Evolutionary conservation across 1,140 invertebrate species (phyloP), one percentile per base, ranked within the genome.

Genomic region (Magallana gigas): DNA sequence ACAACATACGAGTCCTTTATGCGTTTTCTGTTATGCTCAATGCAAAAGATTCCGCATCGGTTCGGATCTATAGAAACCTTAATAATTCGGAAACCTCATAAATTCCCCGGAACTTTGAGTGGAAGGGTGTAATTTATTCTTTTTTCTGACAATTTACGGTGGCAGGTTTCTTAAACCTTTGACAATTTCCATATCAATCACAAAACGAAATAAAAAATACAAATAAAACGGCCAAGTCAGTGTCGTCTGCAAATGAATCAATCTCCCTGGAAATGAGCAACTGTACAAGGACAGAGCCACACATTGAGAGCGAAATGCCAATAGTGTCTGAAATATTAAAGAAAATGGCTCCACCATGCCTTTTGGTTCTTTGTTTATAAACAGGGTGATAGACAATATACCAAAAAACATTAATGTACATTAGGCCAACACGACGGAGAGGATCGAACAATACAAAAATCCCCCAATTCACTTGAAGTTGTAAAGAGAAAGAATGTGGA

Each of bases 121-220:
- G 68, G 68, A 29, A 76, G 9, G 12, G 68, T 23, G 68, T 76
- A 76, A 76, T 76, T 76, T 76, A 76, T 76, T 76, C 68, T 8
- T 76, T 76, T 48, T 76, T 12, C 23, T 12, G 23, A 76, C 68
- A 76, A 76, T 76, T 29, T 48, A 11, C 23, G 23, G 68, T 76
- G 68, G 23, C 68, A 76, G 68, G 8, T 29, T 76, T 36, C 18
- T 76, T 7, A 76, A 29, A 76, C 68, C 68, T 76, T 76, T 76
- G 68, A 76, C 68, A 76, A 76, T 29, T 76, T 76, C 23, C 68
- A 76, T 36, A 76, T 76, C 68, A 76, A 76, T 76, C 68, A 76
- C 68, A 12, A 76, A 18, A 76, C 5, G 36, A 29, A 76, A 76
- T 18, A 7, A 76, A 76, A 71, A 76, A 76, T 29, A 29, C 68